A percentile compares a stretch with the other conserved stretches of the same genome.
Evolutionary conservation across 2,888 invertebrate species (phyloP).

Genomic region (Pseudococcus jackbeardsleyi): DNA sequence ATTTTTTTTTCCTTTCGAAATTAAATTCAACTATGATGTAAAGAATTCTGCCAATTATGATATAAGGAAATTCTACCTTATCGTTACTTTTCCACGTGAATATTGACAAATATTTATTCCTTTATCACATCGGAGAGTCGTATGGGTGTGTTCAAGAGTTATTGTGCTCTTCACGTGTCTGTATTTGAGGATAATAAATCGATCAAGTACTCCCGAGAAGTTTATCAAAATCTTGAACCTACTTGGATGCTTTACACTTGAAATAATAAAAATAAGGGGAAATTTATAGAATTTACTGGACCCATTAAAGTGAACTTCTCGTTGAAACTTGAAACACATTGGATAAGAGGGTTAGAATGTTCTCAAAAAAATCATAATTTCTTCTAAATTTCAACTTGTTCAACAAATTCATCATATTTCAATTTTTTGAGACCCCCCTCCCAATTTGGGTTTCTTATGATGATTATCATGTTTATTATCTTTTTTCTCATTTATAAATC

Average conservation of each 20-base stretch:
- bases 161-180: neutral
- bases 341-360: neutral
- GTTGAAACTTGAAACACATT: neutral
- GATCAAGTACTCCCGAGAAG: neutral
- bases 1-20: neutral
- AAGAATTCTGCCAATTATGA: conserved; percentile 1
- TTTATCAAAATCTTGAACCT: neutral
- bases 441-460: no score
- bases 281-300: neutral
- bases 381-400: no score
- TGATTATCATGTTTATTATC: no score
- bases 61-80: neutral
- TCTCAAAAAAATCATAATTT: neutral
- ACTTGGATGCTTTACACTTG: neutral
- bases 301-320: neutral
- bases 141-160: neutral
- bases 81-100: neutral
- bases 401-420: no score
- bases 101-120: neutral
- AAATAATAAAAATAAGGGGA: neutral
- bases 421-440: no score
- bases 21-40: neutral
- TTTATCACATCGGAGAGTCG: neutral
- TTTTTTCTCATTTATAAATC: no score
- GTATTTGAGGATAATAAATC: neutral